These are phyloP conservation scores for Phoronis australis DNA, from an alignment of 2,888 invertebrate genomes.

Conservation along the genomic window DNA sequence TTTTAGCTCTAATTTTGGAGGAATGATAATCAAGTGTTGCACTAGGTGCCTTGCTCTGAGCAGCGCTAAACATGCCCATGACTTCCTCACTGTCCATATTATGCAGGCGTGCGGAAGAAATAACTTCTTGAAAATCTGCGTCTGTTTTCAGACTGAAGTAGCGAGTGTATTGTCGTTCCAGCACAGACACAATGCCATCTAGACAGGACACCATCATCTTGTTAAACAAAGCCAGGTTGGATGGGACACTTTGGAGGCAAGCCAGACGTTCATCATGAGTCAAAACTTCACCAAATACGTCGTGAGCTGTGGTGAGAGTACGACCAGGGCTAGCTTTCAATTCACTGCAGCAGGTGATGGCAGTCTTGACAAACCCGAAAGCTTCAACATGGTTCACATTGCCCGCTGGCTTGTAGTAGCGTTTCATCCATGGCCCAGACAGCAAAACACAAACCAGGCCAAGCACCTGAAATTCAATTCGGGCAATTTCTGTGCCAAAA, in stretches of 20 bases:
- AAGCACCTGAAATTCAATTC: too few relatives aligned
- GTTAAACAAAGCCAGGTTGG: background rate
- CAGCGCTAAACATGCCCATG: too few relatives aligned
- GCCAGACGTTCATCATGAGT: background rate
- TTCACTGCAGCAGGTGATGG: background rate
- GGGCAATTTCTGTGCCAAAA: too few relatives aligned
- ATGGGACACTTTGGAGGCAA: background rate
- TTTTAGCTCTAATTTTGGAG: too few relatives aligned
- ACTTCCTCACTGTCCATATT: too few relatives aligned
- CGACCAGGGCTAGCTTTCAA: background rate
- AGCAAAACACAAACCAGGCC: constrained; percentile 8
- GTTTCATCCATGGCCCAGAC: constrained; percentile 10
- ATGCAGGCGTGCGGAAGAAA: too few relatives aligned
- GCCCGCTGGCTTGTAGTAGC: too few relatives aligned
- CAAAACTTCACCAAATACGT: constrained; percentile 1
- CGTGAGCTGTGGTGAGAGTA: background rate
- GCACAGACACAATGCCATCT: background rate
- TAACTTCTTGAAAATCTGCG: too few relatives aligned
- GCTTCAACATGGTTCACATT: too few relatives aligned
- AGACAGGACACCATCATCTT: constrained; percentile 2
- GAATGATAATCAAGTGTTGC: too few relatives aligned
- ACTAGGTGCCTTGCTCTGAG: too few relatives aligned
- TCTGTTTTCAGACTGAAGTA: constrained; percentile 7
- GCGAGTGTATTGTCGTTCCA: constrained; percentile 11
- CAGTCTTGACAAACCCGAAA: background rate